Evolutionary conservation across 2,888 invertebrate genomes (phyloP), one percentile per base, ranked within the genome.

Genomic region (Elaeidobius kamerunicus): DNA sequence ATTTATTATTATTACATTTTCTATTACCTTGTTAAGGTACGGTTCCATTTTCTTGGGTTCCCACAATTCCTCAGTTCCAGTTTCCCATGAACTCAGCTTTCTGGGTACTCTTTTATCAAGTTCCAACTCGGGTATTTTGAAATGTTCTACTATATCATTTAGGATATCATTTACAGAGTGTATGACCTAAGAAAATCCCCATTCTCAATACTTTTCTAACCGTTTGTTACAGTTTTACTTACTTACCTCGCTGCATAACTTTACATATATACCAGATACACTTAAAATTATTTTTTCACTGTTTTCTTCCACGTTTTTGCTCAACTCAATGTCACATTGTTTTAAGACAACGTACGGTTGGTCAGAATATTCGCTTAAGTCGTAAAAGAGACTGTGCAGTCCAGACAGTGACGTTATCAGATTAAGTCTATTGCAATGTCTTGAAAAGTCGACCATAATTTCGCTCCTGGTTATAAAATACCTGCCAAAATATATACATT

Each of bases 311-410:
- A 83, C 78, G 18, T 76, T 77, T 64, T 79, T 80, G 1, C 82
- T 81, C 61, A 85, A 79, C 67, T 87, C 86, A 9, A 86, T 71
- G 64, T 86, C 86, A 66, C 86, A 86, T 0, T 85, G 85, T 63
- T 80, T 80, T 30, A 87, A 67, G 0, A 84, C 81, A 56, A 79
- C 72, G 60, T 82, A 82, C 0, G 82, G 81, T 0, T 72, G 68
- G 12, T 65, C 65, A 1, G 67, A 66, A 40, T 68, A 67, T 3
- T 69, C 61, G 9, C 67, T 68, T 9, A 69, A 58, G 36, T 72
- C 71, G 55, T 68, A 70, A 54, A 72, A 73, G 18, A 71, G 54
- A 14, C 82, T 76, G 59, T 83, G 80, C 35, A 85, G 71, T 28
- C 81, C 80, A 1, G 81, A 79, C 1, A 84, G 66, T 1, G 81